Percentiles rank a stretch among this genome's conserved stretches.
Conservation (phyloP, 2,888 invertebrate species). For the Ariolimax columbianus region DNA sequence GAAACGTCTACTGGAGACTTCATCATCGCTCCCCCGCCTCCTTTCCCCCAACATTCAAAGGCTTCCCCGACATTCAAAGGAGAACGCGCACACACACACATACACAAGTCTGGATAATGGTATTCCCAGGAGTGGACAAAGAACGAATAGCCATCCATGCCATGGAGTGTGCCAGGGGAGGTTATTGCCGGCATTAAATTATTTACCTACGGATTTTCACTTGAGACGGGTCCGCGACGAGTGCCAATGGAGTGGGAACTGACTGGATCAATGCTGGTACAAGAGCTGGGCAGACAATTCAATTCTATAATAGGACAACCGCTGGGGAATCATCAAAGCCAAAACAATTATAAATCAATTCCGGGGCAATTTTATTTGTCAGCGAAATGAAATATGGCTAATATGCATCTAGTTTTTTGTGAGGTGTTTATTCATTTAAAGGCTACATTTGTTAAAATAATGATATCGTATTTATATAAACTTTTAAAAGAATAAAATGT, state of each 20-base stretch:
- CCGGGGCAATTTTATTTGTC: neutral
- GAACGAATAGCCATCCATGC: neutral
- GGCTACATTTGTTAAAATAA: neutral
- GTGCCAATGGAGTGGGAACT: neutral
- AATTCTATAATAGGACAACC: neutral
- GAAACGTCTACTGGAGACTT: too few species aligned
- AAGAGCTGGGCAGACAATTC: neutral
- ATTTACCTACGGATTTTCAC: slow-evolving; percentile 32
- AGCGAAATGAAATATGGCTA: neutral
- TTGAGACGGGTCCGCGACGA: neutral
- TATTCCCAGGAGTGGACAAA: neutral
- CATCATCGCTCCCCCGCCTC: too few species aligned
- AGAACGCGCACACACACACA: too few species aligned
- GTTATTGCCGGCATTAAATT: slow-evolving; percentile 17
- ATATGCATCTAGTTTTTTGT: neutral
- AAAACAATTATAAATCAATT: neutral
- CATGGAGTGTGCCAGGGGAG: slow-evolving; percentile 5
- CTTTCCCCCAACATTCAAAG: too few species aligned
- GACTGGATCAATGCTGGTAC: slow-evolving; percentile 4
- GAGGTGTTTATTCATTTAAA: neutral
- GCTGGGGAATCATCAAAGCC: neutral
- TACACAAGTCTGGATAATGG: neutral
- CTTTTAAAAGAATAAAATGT: too few species aligned
- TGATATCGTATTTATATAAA: too few species aligned
- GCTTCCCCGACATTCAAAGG: too few species aligned